phyloP scores from a whole-genome alignment of 1,140 invertebrate species.

The Monochamus saltuarius region DNA sequence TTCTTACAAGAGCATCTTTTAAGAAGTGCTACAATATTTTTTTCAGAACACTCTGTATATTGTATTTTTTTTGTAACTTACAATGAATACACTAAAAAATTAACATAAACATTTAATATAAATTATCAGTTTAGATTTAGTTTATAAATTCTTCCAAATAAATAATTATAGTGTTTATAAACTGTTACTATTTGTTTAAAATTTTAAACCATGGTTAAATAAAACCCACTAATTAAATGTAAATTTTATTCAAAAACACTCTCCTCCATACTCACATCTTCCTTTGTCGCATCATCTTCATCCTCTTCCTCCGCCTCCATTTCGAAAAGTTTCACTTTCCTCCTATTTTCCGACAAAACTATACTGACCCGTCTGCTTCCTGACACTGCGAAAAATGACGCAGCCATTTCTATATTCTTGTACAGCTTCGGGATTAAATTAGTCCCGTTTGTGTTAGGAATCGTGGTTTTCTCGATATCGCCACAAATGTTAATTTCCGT shows the following conservation, averaged over 20 bases:
- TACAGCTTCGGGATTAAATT: conserved; percentile 49
- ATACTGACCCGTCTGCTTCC: conserved; percentile 86
- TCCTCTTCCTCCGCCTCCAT: conserved; percentile 92
- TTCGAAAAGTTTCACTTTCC: conserved; percentile 84
- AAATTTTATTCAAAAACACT: conserved; percentile 1
- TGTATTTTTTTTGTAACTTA: no score
- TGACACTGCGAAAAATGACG: conserved; percentile 76
- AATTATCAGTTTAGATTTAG: no score
- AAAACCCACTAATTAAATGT: no score
- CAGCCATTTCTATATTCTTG: conserved; percentile 71
- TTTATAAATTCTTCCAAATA: no score
- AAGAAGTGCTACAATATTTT: no score
- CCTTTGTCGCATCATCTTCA: conserved; percentile 65
- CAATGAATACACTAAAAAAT: no score
- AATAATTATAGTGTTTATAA: no score
- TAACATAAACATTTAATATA: no score
- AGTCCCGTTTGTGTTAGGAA: conserved; percentile 29
- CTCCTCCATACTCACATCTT: conserved; percentile 54
- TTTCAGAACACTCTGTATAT: no score
- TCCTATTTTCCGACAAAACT: conserved; percentile 74
- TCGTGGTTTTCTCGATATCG: conserved; percentile 53
- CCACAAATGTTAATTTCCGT: conserved; percentile 54
- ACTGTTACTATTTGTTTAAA: no score
- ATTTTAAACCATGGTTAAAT: no score
- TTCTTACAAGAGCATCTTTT: no score